Base-by-base conservation (phyloP, 2,888 invertebrate genomes). In the Philopedon plagiatum region DNA sequence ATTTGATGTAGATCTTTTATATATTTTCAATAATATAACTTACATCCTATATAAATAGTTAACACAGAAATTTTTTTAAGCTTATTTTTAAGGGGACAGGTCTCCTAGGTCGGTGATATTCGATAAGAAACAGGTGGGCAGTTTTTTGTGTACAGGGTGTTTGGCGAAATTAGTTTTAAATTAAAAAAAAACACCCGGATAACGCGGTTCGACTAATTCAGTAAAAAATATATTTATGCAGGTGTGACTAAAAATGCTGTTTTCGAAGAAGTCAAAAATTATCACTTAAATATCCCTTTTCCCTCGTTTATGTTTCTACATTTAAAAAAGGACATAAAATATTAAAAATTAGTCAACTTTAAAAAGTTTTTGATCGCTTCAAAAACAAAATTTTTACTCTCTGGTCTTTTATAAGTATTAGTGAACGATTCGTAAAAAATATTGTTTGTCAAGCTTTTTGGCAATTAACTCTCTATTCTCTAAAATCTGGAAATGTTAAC, bases 1-100 rank as follows among this genome's bases (percentile, higher is more conserved):
- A 23, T 49, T 26, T 26, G 15, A 18, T 29, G 13, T 54, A 54
- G 15, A 29, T 54, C n/a, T n/a, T n/a, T n/a, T n/a, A 13, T 11
- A 54, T 26, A 54, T 29, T 39, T 15, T n/a, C n/a, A 15, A 32
- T 2, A 23, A 15, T 9, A 8, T 54, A 29, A 32, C 46, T 61
- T 61, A 61, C 23, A 11, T 26, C 26, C 60, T 44, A 61, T 44
- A 44, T 46, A 13, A 61, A 15, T 44, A 41, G 46, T 46, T 61
- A 60, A 60, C 60, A 60, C 60, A 61, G 61, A 44, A 39, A 15
- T 46, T 61, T 60, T 32, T 46, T 54, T 15, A 41, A 46, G 46
- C 32, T 61, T 46, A 15, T 29, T 46, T 46, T 29, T 29, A 46
- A 29, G 61, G 61, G 32, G 19, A 58, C 13, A 26, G 26, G 49